Percentiles rank a stretch among this genome's conserved stretches.
Evolutionary conservation across 35 echinoderm and acorn worm species (phyloP).

Genomic region (Anneissia japonica): DNA sequence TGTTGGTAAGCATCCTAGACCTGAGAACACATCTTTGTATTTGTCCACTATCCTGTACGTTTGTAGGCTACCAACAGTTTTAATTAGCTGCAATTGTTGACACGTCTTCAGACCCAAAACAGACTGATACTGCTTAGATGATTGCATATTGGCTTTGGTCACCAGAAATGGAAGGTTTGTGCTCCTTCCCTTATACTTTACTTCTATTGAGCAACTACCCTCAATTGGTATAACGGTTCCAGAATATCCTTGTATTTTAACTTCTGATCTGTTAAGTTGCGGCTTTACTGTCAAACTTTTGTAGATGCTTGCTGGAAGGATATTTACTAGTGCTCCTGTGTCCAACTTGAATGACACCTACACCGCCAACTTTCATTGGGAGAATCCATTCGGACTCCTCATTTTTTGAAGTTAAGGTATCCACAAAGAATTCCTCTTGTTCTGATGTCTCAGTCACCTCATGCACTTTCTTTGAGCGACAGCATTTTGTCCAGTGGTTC

Average conservation of each 20-base stretch:
- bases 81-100: slow-evolving; percentile 24
- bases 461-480: not conserved
- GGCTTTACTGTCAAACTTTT: not conserved
- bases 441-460: not conserved
- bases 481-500: not conserved
- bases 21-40: slow-evolving; percentile 34
- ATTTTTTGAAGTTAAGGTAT: not conserved
- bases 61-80: not conserved
- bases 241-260: not conserved
- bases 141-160: not conserved
- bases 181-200: not conserved
- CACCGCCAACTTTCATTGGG: not conserved
- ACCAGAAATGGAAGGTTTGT: not conserved
- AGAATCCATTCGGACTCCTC: not conserved
- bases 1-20: slow-evolving; percentile 33
- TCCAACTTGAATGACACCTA: not conserved
- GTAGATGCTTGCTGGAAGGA: not conserved
- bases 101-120: slow-evolving; percentile 55
- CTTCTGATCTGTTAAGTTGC: not conserved
- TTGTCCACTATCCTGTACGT: not conserved
- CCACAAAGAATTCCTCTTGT: not conserved
- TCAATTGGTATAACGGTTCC: not conserved
- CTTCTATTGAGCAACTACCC: not conserved
- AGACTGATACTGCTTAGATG: not conserved
- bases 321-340: not conserved